Conservation (phyloP, 2,888 invertebrate genomes). For the Terebella lapidaria region DNA sequence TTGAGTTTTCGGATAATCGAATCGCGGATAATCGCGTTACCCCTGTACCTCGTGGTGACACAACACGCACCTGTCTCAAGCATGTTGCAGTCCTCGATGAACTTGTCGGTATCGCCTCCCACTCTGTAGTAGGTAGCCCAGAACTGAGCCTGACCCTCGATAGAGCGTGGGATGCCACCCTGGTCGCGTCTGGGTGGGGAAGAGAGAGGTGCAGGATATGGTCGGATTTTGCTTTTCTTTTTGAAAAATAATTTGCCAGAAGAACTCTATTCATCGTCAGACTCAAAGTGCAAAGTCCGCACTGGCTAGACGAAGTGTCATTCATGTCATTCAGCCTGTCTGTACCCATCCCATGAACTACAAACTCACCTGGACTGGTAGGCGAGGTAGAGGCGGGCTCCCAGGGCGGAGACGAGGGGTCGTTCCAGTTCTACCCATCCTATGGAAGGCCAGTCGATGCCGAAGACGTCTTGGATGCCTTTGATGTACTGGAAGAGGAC, state of each 20-base stretch:
- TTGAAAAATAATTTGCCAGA: too few species aligned
- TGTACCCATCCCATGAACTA: too few species aligned
- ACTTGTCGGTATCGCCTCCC: conserved; percentile 7
- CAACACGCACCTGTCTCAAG: conserved; percentile 15
- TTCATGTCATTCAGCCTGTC: too few species aligned
- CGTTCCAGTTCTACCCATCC: conserved; percentile 32
- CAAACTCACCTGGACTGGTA: conserved; percentile 5
- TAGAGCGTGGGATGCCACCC: conserved; percentile 13
- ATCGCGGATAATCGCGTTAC: too few species aligned
- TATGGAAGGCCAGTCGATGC: conserved; percentile 32
- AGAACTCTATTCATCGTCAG: too few species aligned
- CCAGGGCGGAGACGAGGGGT: conserved; percentile 36
- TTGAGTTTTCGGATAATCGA: too few species aligned
- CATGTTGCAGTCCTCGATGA: conserved; percentile 6
- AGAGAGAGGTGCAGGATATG: too few species aligned
- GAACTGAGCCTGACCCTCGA: conserved; percentile 19
- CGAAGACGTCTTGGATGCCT: conserved; percentile 20
- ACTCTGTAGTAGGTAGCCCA: conserved; percentile 18
- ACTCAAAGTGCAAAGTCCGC: too few species aligned
- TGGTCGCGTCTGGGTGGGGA: conserved; percentile 1
- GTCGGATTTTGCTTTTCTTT: too few species aligned
- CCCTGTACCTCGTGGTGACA: neutral
- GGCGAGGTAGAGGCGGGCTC: conserved; percentile 26
- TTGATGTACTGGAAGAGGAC: conserved; percentile 5
- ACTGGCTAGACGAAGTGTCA: too few species aligned